phyloP scores from a whole-genome alignment of 1,140 invertebrate species.

The Harlomillsia oculata region DNA sequence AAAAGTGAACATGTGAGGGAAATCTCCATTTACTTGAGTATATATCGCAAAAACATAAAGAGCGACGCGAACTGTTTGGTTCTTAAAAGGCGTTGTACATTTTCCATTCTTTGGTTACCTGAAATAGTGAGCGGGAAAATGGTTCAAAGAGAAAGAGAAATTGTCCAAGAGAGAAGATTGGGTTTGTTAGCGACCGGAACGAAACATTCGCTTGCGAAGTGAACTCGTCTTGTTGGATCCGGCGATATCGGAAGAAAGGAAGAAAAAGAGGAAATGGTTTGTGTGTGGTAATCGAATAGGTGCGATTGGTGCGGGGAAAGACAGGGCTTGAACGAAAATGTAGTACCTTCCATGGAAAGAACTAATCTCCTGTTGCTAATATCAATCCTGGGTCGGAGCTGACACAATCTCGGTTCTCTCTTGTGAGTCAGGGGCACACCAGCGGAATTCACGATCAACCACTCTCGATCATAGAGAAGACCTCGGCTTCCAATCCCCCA shows the following conservation, averaged over 20 bases:
- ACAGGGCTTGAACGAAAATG: neutral
- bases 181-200: slow-evolving; percentile 6
- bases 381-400: slow-evolving; percentile 65
- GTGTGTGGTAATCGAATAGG: neutral
- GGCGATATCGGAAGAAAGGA: neutral
- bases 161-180: slow-evolving; percentile 5
- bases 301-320: neutral
- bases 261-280: neutral
- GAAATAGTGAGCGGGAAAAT: slow-evolving; percentile 12
- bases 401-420: slow-evolving; percentile 64
- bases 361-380: slow-evolving; percentile 50
- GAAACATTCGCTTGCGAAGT: neutral
- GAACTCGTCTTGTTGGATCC: neutral
- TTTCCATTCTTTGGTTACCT: neutral
- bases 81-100: neutral
- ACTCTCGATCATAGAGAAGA: slow-evolving; percentile 77
- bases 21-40: no score
- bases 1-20: no score
- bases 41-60: neutral
- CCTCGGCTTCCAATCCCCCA: slow-evolving; percentile 67
- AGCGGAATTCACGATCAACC: slow-evolving; percentile 74
- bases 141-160: slow-evolving; percentile 7
- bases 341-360: slow-evolving; percentile 57
- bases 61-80: no score
- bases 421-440: slow-evolving; percentile 83